phyloP scores from a whole-genome alignment of 2,888 invertebrate genomes.

The Hyppa rectilinea region DNA sequence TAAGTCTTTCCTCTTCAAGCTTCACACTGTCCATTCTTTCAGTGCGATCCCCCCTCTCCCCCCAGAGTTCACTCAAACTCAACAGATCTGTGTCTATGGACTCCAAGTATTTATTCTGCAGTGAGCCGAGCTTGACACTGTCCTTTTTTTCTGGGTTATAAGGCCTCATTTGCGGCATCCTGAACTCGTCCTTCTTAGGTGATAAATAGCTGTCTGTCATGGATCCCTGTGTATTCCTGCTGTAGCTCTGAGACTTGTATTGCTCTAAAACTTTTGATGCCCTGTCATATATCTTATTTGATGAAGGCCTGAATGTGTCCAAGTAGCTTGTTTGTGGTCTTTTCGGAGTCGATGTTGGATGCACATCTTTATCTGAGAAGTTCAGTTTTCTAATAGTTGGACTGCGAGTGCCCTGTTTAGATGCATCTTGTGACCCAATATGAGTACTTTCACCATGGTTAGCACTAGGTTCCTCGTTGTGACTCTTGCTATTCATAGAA shows the following conservation, averaged over 20 bases:
- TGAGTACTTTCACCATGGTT: slow-evolving; percentile 64
- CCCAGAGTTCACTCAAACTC: slow-evolving; percentile 93
- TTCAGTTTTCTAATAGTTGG: slow-evolving; percentile 82
- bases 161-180: slow-evolving; percentile 86
- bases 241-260: slow-evolving; percentile 81
- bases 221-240: slow-evolving; percentile 73
- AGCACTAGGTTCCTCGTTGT: slow-evolving; percentile 59
- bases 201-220: slow-evolving; percentile 75
- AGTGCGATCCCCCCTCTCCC: slow-evolving; percentile 80
- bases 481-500: slow-evolving; percentile 58
- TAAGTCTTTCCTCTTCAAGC: slow-evolving; percentile 94
- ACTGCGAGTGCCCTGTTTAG: slow-evolving; percentile 70
- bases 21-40: slow-evolving; percentile 85
- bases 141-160: slow-evolving; percentile 77
- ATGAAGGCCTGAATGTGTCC: slow-evolving; percentile 82
- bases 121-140: slow-evolving; percentile 67
- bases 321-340: slow-evolving; percentile 69
- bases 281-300: slow-evolving; percentile 85
- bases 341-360: slow-evolving; percentile 87
- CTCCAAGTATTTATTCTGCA: slow-evolving; percentile 79
- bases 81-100: slow-evolving; percentile 86
- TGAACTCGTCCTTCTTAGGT: slow-evolving; percentile 81
- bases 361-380: slow-evolving; percentile 84
- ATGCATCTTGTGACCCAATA: slow-evolving; percentile 56
- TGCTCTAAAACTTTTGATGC: slow-evolving; percentile 86